Conservation (phyloP, 2,888 invertebrate species). For the Tuberolachnus salignus region DNA sequence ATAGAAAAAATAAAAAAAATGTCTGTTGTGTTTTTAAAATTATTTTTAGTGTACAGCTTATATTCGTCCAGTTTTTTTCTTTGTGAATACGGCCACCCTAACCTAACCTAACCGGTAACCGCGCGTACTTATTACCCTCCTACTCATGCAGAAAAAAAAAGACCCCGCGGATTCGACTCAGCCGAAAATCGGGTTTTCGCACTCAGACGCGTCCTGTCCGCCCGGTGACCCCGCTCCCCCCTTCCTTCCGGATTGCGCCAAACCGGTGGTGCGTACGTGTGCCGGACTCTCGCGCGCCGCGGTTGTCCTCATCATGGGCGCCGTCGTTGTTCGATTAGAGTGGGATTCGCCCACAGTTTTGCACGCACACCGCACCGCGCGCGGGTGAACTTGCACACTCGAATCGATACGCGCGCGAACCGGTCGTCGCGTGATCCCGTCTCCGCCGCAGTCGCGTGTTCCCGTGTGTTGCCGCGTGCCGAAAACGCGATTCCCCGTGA, state of each 20-base stretch:
- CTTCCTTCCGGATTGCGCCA: not conserved
- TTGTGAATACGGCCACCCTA: too few species aligned
- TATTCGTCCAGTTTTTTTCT: too few species aligned
- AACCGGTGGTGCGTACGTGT: not conserved
- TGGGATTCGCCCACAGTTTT: conserved; percentile 50
- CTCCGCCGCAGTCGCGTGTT: not conserved
- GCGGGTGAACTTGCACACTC: conserved; percentile 24
- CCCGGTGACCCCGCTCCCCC: not conserved
- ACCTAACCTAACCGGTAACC: too few species aligned
- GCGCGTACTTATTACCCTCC: too few species aligned
- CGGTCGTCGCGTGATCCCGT: conserved; percentile 22
- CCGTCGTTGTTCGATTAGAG: not conserved
- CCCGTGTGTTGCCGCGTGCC: conserved; percentile 4
- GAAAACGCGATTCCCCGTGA: not conserved
- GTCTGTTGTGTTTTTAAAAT: too few species aligned
- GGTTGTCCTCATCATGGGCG: not conserved
- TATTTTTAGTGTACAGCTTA: too few species aligned
- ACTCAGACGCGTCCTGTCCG: not conserved
- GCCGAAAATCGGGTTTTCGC: too few species aligned
- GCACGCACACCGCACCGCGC: conserved; percentile 20
- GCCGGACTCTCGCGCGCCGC: not conserved
- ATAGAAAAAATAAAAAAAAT: too few species aligned
- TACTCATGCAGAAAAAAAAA: too few species aligned
- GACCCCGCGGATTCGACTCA: too few species aligned
- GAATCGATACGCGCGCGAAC: conserved; percentile 37